Base-by-base conservation (phyloP, 2,888 invertebrate species). In the Acronicta aceris region DNA sequence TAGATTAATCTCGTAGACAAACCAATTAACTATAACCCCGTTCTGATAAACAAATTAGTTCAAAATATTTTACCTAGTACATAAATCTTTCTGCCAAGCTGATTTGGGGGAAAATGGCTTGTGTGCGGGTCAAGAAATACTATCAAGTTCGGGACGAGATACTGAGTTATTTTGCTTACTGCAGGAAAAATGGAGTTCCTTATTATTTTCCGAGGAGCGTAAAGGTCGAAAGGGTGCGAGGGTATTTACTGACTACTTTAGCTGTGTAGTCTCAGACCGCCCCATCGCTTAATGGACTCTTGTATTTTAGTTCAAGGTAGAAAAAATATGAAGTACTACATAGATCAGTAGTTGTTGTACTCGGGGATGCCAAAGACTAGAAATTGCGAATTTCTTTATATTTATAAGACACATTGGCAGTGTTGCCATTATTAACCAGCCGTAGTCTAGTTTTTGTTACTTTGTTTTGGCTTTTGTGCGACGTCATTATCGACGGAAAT, bases 131-230 rank as follows among this genome's bases (percentile, higher is more conserved):
- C 70, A 54, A 9, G 36, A 13, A 50, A 60, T 62, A 61, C 66
- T 71, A 51, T 41, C 33, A 51, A 66, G 50, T 38, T 36, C 45
- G 15, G 48, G 53, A 47, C 54, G 62, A 66, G 53, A 27, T 45
- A 66, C 50, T 66, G 57, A 71, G 43, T 61, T 66, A 71, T 71
- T 54, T 58, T 48, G 38, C 55, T 50, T 33, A 54, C 21, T 16
- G n/a, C 5, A 41, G 46, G 17, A 40, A 71, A 68, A 70, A 66
- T 66, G 51, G 62, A 54, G 54, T 42, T 57, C 33, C 49, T 45
- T 66, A 62, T 70, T 71, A 71, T 61, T 66, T 62, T n/a, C 21
- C 56, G 66, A 71, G 61, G 21, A 57, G 53, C 51, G 71, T 50
- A 56, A 59, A 53, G 69, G 61, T 61, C 40, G 51, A 47, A 56